Evolutionary conservation across 2,113 vertebrate species (phyloP).

Genomic region (Muntiacus muntjak): DNA sequence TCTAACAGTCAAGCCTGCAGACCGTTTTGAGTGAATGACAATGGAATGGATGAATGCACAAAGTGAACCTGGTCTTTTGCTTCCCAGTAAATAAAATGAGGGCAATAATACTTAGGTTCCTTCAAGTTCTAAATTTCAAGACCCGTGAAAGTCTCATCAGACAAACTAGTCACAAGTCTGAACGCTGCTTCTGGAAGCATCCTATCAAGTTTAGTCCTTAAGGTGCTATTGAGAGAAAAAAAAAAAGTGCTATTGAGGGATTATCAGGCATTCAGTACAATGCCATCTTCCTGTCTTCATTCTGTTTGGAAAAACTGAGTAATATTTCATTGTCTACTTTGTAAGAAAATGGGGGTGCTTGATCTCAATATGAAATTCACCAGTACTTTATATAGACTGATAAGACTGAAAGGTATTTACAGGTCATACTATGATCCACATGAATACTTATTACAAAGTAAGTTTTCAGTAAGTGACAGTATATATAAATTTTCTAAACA

Average conservation of each 20-base stretch:
- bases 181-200: neutral
- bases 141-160: neutral
- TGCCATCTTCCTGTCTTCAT: neutral
- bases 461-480: neutral
- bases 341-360: neutral
- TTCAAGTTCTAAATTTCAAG: neutral
- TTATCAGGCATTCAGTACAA: neutral
- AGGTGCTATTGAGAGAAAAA: neutral
- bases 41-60: neutral
- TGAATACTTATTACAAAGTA: neutral
- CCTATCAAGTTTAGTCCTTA: neutral
- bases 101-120: neutral
- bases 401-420: neutral
- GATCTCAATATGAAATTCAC: neutral
- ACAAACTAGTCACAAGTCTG: neutral
- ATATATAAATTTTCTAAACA: neutral
- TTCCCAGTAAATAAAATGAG: neutral
- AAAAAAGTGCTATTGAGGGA: neutral
- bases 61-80: neutral
- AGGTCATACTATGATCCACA: neutral
- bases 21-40: neutral
- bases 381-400: neutral
- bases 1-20: neutral
- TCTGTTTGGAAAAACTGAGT: neutral
- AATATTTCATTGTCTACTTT: neutral